These are phyloP conservation scores for Melanaphis sacchari DNA, from an alignment of 1,140 invertebrate genomes.

Conservation along the genomic window DNA sequence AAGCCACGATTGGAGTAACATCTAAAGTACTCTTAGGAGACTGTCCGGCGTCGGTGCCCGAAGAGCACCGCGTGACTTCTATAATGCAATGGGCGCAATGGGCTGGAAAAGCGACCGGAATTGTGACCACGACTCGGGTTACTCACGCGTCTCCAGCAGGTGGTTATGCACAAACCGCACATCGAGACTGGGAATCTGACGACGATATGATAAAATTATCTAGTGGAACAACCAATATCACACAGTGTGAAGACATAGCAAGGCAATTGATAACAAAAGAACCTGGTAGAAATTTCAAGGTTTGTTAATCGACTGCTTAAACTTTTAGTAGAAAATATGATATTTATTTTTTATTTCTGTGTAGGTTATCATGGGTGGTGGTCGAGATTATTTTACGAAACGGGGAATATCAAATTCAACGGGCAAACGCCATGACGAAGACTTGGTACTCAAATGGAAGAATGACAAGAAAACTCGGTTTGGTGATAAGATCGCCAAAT, in stretches of 20 bases:
- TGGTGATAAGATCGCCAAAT: slow-evolving; percentile 62
- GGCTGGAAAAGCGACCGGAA: slow-evolving; percentile 75
- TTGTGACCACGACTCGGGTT: slow-evolving; percentile 73
- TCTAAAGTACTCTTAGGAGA: slow-evolving; percentile 69
- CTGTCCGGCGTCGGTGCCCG: slow-evolving; percentile 68
- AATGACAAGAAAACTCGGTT: slow-evolving; percentile 63
- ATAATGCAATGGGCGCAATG: slow-evolving; percentile 77
- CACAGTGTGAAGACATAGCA: slow-evolving; percentile 65
- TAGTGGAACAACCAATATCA: slow-evolving; percentile 19
- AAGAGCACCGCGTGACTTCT: slow-evolving; percentile 70
- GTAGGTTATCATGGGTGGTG: slow-evolving; percentile 55
- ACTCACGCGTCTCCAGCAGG: slow-evolving; percentile 91
- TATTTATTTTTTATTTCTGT: not conserved
- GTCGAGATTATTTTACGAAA: slow-evolving; percentile 18
- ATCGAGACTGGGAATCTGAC: slow-evolving; percentile 82
- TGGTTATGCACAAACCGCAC: slow-evolving; percentile 79
- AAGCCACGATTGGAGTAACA: slow-evolving; percentile 74
- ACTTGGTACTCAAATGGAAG: slow-evolving; percentile 70
- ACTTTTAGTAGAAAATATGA: not conserved
- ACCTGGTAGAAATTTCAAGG: slow-evolving; percentile 66
- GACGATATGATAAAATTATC: slow-evolving; percentile 64
- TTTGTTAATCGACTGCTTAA: slow-evolving; percentile 59
- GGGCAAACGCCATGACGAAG: slow-evolving; percentile 66
- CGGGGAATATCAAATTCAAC: not conserved
- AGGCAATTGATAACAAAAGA: slow-evolving; percentile 65